phyloP scores from a whole-genome alignment of 2,113 vertebrate genomes.

The Pavo muticus region DNA sequence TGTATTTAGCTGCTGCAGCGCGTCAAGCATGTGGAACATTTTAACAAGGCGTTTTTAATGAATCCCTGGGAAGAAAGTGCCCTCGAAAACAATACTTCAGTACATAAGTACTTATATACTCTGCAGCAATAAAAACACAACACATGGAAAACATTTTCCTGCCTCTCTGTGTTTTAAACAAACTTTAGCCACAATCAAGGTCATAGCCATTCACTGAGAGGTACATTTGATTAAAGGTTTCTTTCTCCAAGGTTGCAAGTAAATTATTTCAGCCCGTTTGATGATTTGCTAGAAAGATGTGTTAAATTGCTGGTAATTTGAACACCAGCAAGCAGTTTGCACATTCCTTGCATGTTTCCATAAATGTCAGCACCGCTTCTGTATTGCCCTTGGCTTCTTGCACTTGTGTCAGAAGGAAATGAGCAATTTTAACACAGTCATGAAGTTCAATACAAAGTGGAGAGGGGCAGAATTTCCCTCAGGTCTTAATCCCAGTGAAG shows the following conservation, averaged over 20 bases:
- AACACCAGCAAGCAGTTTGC: conserved; percentile 7
- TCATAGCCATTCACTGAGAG: background rate
- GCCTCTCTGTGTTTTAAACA: background rate
- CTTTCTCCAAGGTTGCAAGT: background rate
- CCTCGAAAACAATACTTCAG: background rate
- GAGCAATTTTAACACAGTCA: conserved; percentile 21
- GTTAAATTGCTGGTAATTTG: conserved; percentile 12
- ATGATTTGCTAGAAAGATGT: background rate
- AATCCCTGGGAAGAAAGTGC: conserved; percentile 33
- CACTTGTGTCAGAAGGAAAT: conserved; percentile 15
- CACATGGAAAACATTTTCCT: background rate
- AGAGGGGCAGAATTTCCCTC: conserved; percentile 35
- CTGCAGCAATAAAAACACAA: conserved; percentile 1
- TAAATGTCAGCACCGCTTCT: background rate
- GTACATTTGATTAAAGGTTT: background rate
- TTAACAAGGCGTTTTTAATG: conserved; percentile 57
- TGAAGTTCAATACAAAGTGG: background rate
- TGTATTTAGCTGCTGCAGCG: background rate
- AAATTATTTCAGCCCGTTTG: conserved; percentile 2
- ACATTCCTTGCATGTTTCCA: background rate
- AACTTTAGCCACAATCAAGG: background rate
- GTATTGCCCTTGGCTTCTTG: conserved; percentile 14
- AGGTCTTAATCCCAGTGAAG: background rate
- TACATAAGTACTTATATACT: background rate
- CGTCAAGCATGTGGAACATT: background rate